Evolutionary conservation across 2,113 vertebrate genomes (phyloP), one percentile per base, ranked within the genome.

Genomic region (Aleadryas rufinucha): DNA sequence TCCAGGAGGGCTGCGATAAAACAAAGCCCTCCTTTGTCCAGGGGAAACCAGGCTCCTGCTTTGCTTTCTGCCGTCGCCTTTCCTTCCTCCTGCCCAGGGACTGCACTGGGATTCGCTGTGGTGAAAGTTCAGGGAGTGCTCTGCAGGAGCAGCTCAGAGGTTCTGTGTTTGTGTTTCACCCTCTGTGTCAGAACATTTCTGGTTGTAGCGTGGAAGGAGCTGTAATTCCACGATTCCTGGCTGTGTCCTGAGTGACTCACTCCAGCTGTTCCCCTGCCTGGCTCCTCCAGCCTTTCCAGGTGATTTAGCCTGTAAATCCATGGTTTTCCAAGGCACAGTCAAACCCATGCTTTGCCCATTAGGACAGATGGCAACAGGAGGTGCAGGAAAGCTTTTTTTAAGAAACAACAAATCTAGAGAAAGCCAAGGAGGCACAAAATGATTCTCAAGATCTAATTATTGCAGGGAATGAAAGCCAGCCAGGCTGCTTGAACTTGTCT

Each of bases 361-460:
- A 30, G 70, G 26, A 23, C 35, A 69, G 60, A 45, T 11, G 63
- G 61, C 70, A 86, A 22, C 27, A 56, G 77, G 47, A 88, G 9
- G 54, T 18, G 27, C 37, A 68, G 68, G 60, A 59, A 77, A 84
- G 44, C 10, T 75, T 89, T 65, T 44, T 52, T 20, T 5, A 74
- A 74, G 57, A 72, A 92, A 74, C 52, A 84, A 66, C 27, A 17
- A 26, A 60, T 69, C 10, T 54, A 74, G 53, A 79, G 42, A 24
- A 69, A 68, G 56, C 53, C 28, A 47, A 89, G 78, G 69, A 91
- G 78, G 50, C 50, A 23, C 54, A 89, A 59, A 87, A 45, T 74
- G 50, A 69, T 81, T 87, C 83, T 85, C 30, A 28, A 75, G 77
- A 87, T 91, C 26, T 80, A 90, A 95, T 96, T 97, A 90, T 89